Evolutionary conservation across 2,888 invertebrate genomes (phyloP).

Genomic region (Drosophila mulleri): DNA sequence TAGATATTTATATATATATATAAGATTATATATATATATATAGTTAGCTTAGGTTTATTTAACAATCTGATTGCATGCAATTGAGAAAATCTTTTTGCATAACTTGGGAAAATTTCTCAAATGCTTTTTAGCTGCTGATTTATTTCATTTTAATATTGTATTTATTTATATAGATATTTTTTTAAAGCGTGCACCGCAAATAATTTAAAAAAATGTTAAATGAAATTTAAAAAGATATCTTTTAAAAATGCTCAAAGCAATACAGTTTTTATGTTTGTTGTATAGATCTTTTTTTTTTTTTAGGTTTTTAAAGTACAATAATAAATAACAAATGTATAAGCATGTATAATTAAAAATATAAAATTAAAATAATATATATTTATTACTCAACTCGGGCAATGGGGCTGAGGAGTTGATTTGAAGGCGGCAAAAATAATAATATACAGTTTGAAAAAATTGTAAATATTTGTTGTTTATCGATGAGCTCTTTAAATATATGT

Average conservation of each 20-base stretch:
- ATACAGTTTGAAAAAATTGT: constrained; percentile 67
- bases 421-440: constrained; percentile 44
- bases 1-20: constrained; percentile 7
- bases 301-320: constrained; percentile 68
- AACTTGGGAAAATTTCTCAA: constrained; percentile 27
- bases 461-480: constrained; percentile 55
- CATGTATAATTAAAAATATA: constrained; percentile 57
- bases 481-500: constrained; percentile 31
- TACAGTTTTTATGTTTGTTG: constrained; percentile 61
- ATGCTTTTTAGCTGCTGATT: constrained; percentile 9
- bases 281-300: constrained; percentile 20
- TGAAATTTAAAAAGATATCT: constrained; percentile 22
- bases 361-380: constrained; percentile 60
- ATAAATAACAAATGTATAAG: constrained; percentile 76
- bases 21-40: constrained; percentile 18
- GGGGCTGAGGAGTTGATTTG: constrained; percentile 59
- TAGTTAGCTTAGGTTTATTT: constrained; percentile 42
- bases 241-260: constrained; percentile 73
- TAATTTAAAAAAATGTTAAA: constrained; percentile 31
- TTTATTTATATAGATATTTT: neutral
- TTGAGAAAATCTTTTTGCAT: constrained; percentile 17
- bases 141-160: neutral
- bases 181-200: constrained; percentile 64
- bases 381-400: constrained; percentile 65
- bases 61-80: constrained; percentile 66